A percentile compares a stretch with the other conserved stretches of the same genome.
Evolutionary conservation across 2,888 invertebrate species (phyloP).

Genomic region (Drosophila aldrichi): DNA sequence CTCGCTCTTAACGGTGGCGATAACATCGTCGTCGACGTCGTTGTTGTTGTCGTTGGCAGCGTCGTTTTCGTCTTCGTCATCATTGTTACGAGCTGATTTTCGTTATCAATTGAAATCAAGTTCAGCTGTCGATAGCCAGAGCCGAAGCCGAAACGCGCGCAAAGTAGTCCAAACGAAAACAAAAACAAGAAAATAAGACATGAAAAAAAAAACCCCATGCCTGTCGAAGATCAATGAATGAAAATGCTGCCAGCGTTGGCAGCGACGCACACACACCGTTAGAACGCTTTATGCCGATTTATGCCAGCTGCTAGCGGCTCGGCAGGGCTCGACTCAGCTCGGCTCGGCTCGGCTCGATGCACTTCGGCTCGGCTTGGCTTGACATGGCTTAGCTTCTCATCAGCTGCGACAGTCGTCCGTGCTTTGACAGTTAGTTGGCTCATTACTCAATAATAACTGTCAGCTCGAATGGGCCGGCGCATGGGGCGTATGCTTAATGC

Average conservation of each 20-base stretch:
- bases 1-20: constrained; percentile 17
- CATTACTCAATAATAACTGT: constrained; percentile 54
- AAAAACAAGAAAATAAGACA: not conserved
- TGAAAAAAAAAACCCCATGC: not conserved
- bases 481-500: constrained; percentile 54
- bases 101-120: constrained; percentile 56
- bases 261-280: constrained; percentile 47
- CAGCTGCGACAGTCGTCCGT: constrained; percentile 28
- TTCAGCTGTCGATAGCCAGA: constrained; percentile 28
- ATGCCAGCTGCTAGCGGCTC: constrained; percentile 21
- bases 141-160: constrained; percentile 7
- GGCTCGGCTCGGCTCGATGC: not conserved
- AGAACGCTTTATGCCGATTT: constrained; percentile 45
- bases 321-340: not conserved
- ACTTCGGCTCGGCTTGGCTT: constrained; percentile 4
- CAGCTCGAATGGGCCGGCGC: constrained; percentile 16
- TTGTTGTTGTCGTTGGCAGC: not conserved
- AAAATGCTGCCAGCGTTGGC: constrained; percentile 38
- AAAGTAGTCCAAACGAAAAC: constrained; percentile 7
- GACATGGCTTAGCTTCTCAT: not conserved
- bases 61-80: not conserved
- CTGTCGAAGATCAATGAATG: constrained; percentile 54
- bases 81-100: constrained; percentile 3
- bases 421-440: constrained; percentile 59
- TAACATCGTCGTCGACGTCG: not conserved